These are phyloP conservation scores for Rhincodon typus DNA, from an alignment of 2,797 vertebrate genomes.

Conservation along the genomic window DNA sequence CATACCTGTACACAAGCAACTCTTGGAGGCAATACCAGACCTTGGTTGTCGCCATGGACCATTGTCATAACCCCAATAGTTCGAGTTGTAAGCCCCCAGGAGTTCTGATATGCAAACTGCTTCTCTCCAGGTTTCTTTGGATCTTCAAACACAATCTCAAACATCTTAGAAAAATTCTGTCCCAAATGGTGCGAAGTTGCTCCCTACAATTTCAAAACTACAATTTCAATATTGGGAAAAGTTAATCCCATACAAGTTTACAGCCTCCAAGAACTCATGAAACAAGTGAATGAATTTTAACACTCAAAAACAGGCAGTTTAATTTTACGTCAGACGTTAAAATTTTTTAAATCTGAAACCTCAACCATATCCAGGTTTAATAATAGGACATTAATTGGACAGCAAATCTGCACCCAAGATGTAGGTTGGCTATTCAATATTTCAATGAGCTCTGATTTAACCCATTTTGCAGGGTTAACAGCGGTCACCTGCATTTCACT, in stretches of 20 bases:
- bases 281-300: not conserved
- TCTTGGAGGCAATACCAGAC: constrained; percentile 81
- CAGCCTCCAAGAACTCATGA: not conserved
- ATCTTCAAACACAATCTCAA: constrained; percentile 92
- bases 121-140: constrained; percentile 89
- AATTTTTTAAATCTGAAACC: not conserved
- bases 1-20: constrained; percentile 88
- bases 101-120: constrained; percentile 91
- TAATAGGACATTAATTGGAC: not conserved
- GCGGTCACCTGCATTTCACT: not conserved
- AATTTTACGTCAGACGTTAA: not conserved
- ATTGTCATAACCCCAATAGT: constrained; percentile 94
- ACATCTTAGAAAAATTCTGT: constrained; percentile 97
- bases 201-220: constrained; percentile 63
- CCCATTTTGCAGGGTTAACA: not conserved
- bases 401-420: not conserved
- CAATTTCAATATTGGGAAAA: not conserved
- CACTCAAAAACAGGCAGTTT: not conserved
- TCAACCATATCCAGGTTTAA: not conserved
- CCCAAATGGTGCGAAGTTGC: constrained; percentile 94
- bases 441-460: not conserved
- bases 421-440: not conserved
- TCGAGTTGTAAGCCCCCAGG: constrained; percentile 93
- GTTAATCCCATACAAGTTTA: not conserved
- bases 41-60: constrained; percentile 97